Evolutionary conservation across 2,888 invertebrate species (phyloP), one percentile per base, ranked within the genome.

Genomic region (Chrysolina oricalcia): DNA sequence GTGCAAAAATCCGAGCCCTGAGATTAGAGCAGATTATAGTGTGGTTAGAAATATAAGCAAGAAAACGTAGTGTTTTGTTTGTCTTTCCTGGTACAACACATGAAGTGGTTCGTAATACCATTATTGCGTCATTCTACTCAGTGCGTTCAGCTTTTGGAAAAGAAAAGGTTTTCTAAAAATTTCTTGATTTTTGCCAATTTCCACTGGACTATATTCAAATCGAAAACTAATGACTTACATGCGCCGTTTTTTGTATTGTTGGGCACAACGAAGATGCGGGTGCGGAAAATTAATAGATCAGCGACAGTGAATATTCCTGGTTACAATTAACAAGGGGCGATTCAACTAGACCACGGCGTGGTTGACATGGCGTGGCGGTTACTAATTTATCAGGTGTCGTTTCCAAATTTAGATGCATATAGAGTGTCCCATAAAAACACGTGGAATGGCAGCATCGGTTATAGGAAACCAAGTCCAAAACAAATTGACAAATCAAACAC

Each of bases 381-480:
- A 81, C 81, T 83, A 85, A 86, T 86, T 87, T 84, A 86, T 87
- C 87, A 87, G 87, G 87, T 87, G 87, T 84, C 84, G 84, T 84
- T 84, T 85, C 86, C 84, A 82, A 83, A 83, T 80, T 81, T 78
- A 81, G 83, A 71, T 43, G 70, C 43, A 43, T 43, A 43, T 15
- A 43, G 43, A 5, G 43, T 43, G 15, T 43, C 43, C 11, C 2
- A 43, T 2, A 15, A 15, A 43, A 9, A 15, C 43, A 15, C 0
- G 15, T 15, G 15, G 15, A 43, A 3, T 43, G 3, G 2, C 43
- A 3, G 11, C 43, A 43, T 13, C 15, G 2, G 1, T 43, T 5
- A 43, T 43, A 8, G 1, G 9, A 43, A 43, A 43, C 43, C 43
- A 3, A 27, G 2, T 27, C 27, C 5, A 27, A 43, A 43, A 1